Evolutionary conservation across 1,140 invertebrate genomes (phyloP), one percentile per base, ranked within the genome.

Genomic region (Chionoecetes opilio): DNA sequence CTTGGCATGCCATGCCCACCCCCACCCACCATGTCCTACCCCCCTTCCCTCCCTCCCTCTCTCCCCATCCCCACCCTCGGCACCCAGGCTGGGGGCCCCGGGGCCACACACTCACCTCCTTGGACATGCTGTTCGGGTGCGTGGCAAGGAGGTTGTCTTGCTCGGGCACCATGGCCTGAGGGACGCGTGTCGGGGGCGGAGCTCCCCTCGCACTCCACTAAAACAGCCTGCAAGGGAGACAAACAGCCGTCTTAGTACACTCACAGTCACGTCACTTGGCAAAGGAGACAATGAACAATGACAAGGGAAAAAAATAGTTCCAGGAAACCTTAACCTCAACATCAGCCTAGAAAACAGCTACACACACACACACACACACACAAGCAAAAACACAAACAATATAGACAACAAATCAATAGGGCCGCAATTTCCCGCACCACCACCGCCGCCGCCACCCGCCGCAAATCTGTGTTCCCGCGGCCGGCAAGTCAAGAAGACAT

Each of bases 101-200:
- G 3, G 37, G 21, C 38, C 0, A 53, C 6, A 31, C 34, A 89
- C 93, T 41, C 31, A 93, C 93, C 93, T 93, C 93, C 84, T 88
- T 93, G 85, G 93, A 93, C 93, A 93, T 93, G 86, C 17, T 93
- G 93, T 88, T 93, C 21, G 85, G 93, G 93, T 93, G 93, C 82
- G 85, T 89, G 85, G 85, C 85, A 29, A 93, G 85, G 93, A 41
- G 85, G 93, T 85, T 41, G 53, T 93, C 93, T 85, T 93, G 93
- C 85, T 93, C 93, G 93, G 93, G 93, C 34, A 93, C 93, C 93
- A 93, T 93, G 93, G 93, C 93, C 93, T 88, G 93, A 86, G 84
- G 46, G 84, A 53, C 84, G 38, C 32, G 82, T 53, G 35, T 9
- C 29, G 92, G 92, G 92, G 86, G 84, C 41, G 85, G 29, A 41